Evolutionary conservation across 2,113 vertebrate genomes (phyloP), one percentile per base, ranked within the genome.

Genomic region (Erinaceus europaeus): DNA sequence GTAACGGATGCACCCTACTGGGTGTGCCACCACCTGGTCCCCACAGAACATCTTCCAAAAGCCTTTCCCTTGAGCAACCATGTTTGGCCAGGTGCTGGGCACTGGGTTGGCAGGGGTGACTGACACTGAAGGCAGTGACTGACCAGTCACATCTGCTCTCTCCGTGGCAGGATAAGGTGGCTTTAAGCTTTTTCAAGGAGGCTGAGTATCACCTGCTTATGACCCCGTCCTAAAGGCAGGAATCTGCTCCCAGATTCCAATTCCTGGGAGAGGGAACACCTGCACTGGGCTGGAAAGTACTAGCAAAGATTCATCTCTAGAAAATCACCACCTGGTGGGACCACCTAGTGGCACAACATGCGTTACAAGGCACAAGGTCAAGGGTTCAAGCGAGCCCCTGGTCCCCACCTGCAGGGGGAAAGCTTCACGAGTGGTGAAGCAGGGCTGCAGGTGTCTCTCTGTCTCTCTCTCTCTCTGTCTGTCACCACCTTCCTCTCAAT

Each of bases 101-200:
- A 1, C 64, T 48, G 40, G 21, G 9, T 5, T 57, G 20, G 36
- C 3, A 61, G 18, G 27, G 20, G 46, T 20, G 34, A 81, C 27
- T 12, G 50, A 20, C 50, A 52, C 50, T n/a, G n/a, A 52, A 20
- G 52, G 18, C 18, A 53, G 18, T n/a, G n/a, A 6, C 7, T 32
- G 1, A n/a, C 17, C 3, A 61, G 42, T 53, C 62, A 18, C 38
- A 55, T 67, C 48, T 48, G 40, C 78, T 59, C 18, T 48, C 25
- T 59, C 10, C 11, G 8, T 25, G 78, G 4, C 9, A 12, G 36
- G 9, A 62, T 14, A 62, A 9, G 36, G 44, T 36, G 4, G 1
- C 9, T 50, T 69, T 53, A 23, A 59, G 67, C 17, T 71, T 90
- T 90, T 76, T 76, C 68, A 46, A 76, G 67, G 72, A 91, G 57